Conservation (phyloP, 2,113 vertebrate species). For the Pycnonotus jocosus region DNA sequence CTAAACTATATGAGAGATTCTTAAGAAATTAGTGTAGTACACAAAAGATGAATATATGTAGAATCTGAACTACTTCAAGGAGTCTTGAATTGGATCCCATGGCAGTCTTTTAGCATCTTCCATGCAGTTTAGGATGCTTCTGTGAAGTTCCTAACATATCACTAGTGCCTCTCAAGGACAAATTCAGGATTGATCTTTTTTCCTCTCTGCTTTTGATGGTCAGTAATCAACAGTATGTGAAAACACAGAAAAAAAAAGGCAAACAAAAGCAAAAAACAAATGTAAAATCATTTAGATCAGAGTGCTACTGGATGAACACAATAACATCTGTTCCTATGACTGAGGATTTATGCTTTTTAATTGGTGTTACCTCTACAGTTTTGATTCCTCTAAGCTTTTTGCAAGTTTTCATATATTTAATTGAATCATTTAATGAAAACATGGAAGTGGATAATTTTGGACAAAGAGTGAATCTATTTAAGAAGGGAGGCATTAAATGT, state of each 20-base stretch:
- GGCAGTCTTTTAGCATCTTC: neutral
- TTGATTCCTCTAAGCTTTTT: neutral
- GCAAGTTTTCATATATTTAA: neutral
- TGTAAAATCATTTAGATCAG: neutral
- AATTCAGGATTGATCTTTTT: neutral
- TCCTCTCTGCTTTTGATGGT: neutral
- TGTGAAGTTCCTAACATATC: neutral
- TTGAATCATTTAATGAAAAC: neutral
- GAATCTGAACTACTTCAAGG: neutral
- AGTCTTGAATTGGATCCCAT: neutral
- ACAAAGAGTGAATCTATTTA: neutral
- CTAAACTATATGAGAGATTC: neutral
- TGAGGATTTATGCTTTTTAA: neutral
- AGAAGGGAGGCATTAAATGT: neutral
- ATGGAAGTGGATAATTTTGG: neutral
- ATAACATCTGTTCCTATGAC: neutral
- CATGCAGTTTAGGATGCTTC: neutral
- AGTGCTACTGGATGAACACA: neutral
- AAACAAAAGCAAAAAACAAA: neutral
- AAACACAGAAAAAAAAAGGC: neutral
- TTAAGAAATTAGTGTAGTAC: neutral
- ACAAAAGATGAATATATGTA: neutral
- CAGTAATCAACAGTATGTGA: neutral
- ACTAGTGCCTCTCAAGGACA: neutral
- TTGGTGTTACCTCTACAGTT: neutral